Conservation (phyloP, 2,113 vertebrate genomes). For the Heteronetta atricapilla region DNA sequence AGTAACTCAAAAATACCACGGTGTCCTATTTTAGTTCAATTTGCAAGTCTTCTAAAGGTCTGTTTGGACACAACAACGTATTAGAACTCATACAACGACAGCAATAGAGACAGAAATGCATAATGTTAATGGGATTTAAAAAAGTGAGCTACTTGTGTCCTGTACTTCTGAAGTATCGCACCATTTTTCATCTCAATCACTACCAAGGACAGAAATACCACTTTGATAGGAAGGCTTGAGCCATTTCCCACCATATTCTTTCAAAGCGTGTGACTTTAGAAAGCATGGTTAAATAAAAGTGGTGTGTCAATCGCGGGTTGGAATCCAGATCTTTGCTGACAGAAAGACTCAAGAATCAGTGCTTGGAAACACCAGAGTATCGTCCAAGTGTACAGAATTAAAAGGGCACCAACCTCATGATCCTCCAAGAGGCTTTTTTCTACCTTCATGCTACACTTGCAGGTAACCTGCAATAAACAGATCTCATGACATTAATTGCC, state of each 20-base stretch:
- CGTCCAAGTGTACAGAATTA: fast-evolving
- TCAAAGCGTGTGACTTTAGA: background rate
- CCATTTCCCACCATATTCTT: background rate
- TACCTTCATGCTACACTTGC: slow-evolving; percentile 91
- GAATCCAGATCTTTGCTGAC: background rate
- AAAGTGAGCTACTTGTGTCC: background rate
- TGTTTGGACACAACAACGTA: background rate
- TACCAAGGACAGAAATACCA: background rate
- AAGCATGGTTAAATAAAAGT: background rate
- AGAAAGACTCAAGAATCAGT: background rate
- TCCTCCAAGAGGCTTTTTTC: slow-evolving; percentile 85
- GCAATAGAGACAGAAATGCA: background rate
- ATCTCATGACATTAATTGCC: background rate
- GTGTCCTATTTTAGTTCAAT: background rate
- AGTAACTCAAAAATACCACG: background rate
- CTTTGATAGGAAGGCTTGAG: background rate
- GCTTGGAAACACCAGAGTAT: background rate
- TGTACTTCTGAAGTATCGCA: background rate
- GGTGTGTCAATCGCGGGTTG: background rate
- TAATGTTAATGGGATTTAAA: background rate
- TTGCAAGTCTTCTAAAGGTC: slow-evolving; percentile 15
- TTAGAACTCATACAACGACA: background rate
- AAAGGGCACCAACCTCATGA: slow-evolving; percentile 85
- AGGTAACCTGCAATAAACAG: slow-evolving; percentile 81
- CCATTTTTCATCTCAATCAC: background rate